Conservation (phyloP, 2,113 vertebrate species). For the Corythoichthys haematopterus region DNA sequence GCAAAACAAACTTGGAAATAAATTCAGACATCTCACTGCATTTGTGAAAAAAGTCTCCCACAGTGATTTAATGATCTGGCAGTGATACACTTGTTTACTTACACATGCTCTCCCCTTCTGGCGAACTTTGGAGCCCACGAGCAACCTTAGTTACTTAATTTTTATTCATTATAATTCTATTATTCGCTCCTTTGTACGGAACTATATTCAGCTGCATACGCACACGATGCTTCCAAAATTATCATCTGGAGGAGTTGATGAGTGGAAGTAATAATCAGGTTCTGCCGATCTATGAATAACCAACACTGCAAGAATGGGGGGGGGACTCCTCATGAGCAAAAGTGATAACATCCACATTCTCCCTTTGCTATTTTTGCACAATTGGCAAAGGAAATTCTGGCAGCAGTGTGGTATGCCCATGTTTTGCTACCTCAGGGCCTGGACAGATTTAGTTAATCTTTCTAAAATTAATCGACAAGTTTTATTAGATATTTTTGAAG, state of each 20-base stretch:
- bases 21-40: constrained; percentile 28
- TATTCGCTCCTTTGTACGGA: constrained; percentile 20
- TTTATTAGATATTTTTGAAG: no score
- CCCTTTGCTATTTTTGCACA: no score
- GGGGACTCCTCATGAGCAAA: neutral
- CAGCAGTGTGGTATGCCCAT: no score
- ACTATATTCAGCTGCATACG: neutral
- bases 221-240: neutral
- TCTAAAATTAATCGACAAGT: no score
- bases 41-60: constrained; percentile 25
- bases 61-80: constrained; percentile 42
- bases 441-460: no score
- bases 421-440: no score
- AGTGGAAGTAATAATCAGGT: neutral
- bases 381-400: no score
- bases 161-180: constrained; percentile 35
- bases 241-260: neutral
- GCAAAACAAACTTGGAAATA: constrained; percentile 43
- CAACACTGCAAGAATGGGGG: neutral
- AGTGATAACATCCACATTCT: neutral
- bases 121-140: constrained; percentile 19
- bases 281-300: neutral
- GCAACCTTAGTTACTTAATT: constrained; percentile 10
- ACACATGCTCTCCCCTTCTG: constrained; percentile 33
- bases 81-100: constrained; percentile 43